Conservation (phyloP, 1,140 invertebrate species). For the Steinernema khuongi region DNA sequence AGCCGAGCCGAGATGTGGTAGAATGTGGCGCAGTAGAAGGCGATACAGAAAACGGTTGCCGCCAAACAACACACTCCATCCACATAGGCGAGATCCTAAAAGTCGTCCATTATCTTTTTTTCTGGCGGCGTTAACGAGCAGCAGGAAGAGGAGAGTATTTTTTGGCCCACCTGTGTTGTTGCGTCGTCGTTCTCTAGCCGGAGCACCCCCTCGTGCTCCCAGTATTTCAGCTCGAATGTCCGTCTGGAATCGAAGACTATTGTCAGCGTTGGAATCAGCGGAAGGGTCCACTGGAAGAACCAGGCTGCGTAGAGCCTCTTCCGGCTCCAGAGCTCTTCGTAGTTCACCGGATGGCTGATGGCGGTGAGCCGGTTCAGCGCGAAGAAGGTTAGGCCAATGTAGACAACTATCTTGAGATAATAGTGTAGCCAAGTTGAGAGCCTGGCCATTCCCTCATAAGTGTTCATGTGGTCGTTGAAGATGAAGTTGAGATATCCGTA, state of each 20-base stretch:
- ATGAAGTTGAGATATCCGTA: background rate
- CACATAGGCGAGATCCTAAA: slow-evolving; percentile 10
- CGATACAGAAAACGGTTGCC: background rate
- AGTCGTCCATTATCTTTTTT: background rate
- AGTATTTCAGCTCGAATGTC: background rate
- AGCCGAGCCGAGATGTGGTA: background rate
- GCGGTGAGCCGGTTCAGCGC: background rate
- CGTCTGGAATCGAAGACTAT: background rate
- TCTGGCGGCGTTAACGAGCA: background rate
- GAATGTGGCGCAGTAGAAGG: background rate
- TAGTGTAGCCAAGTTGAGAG: background rate
- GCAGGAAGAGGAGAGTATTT: background rate
- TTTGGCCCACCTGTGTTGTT: background rate
- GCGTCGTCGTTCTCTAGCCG: background rate
- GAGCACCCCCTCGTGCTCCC: background rate
- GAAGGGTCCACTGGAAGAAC: background rate
- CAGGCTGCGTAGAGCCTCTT: background rate
- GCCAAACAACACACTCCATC: background rate
- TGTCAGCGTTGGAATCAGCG: background rate
- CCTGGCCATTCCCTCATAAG: background rate
- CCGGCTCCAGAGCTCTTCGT: background rate
- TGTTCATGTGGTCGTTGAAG: background rate
- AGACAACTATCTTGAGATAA: slow-evolving; percentile 1
- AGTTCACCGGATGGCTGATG: background rate
- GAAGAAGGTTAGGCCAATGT: background rate